Conservation (phyloP, 2,797 vertebrate genomes). For the Scarus forsteni region DNA sequence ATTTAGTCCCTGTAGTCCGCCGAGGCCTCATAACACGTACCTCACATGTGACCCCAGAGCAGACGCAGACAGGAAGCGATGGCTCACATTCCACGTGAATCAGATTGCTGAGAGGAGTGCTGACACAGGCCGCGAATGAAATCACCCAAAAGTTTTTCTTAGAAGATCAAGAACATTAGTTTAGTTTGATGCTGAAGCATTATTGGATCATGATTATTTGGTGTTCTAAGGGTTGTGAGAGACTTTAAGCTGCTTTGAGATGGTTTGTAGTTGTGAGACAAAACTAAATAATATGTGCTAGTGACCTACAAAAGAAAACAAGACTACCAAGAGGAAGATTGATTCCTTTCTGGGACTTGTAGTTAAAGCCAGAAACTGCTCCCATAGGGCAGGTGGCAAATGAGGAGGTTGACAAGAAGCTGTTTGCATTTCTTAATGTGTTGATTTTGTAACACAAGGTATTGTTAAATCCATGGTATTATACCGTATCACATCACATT, state of each 20-base stretch:
- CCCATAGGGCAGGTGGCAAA: too few relatives aligned
- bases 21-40: slow-evolving; percentile 44
- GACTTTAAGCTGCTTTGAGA: background rate
- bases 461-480: too few relatives aligned
- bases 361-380: too few relatives aligned
- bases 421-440: too few relatives aligned
- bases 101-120: slow-evolving; percentile 29
- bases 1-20: slow-evolving; percentile 68
- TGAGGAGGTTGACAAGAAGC: too few relatives aligned
- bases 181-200: background rate
- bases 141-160: background rate
- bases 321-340: too few relatives aligned
- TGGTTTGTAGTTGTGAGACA: too few relatives aligned
- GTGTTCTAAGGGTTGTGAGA: background rate
- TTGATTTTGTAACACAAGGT: too few relatives aligned
- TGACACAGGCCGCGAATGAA: background rate
- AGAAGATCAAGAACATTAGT: background rate
- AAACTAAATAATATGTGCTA: too few relatives aligned
- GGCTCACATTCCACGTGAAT: slow-evolving; percentile 49
- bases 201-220: background rate
- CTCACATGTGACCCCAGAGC: slow-evolving; percentile 57
- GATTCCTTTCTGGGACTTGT: too few relatives aligned
- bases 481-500: too few relatives aligned
- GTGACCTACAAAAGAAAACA: too few relatives aligned
- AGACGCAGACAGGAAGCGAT: slow-evolving; percentile 51